Evolutionary conservation across 2,888 invertebrate species (phyloP).

Genomic region (Rhingia rostrata): DNA sequence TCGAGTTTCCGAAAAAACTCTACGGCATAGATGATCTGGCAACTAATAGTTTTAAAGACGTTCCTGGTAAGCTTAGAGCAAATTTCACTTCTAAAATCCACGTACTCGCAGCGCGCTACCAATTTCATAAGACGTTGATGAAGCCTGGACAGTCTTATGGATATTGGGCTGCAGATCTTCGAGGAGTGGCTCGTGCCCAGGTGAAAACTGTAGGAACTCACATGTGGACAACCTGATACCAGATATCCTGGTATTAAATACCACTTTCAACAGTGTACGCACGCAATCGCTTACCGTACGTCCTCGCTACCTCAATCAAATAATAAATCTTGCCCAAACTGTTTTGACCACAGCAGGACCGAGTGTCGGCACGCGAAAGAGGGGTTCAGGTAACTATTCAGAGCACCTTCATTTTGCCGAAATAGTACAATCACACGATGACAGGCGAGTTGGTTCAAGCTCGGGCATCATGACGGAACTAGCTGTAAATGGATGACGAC

Average conservation of each 20-base stretch:
- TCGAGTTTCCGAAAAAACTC: too few relatives aligned
- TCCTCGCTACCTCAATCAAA: constrained; percentile 4
- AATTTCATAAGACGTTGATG: constrained; percentile 23
- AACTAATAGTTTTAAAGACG: too few relatives aligned
- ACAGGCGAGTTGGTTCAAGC: neutral
- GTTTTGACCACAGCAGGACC: constrained; percentile 8
- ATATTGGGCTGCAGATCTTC: too few relatives aligned
- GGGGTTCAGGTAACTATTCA: too few relatives aligned
- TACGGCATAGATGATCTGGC: too few relatives aligned
- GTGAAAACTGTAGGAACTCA: neutral
- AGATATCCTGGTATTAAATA: constrained; percentile 18
- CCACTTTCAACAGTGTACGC: constrained; percentile 12
- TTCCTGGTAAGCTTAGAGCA: too few relatives aligned
- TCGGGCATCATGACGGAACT: neutral
- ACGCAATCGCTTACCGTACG: constrained; percentile 8
- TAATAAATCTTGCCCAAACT: constrained; percentile 19
- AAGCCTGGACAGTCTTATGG: constrained; percentile 13
- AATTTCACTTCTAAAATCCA: constrained; percentile 24
- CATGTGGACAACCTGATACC: constrained; percentile 19
- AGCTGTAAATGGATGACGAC: too few relatives aligned
- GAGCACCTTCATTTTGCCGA: constrained; percentile 11
- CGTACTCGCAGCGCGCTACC: constrained; percentile 16
- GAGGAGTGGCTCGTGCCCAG: constrained; percentile 7
- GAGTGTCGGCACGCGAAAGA: constrained; percentile 23
- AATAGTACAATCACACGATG: constrained; percentile 17